These are phyloP conservation scores for Acutogordius australiensis DNA, from an alignment of 2,888 invertebrate species.

Conservation along the genomic window DNA sequence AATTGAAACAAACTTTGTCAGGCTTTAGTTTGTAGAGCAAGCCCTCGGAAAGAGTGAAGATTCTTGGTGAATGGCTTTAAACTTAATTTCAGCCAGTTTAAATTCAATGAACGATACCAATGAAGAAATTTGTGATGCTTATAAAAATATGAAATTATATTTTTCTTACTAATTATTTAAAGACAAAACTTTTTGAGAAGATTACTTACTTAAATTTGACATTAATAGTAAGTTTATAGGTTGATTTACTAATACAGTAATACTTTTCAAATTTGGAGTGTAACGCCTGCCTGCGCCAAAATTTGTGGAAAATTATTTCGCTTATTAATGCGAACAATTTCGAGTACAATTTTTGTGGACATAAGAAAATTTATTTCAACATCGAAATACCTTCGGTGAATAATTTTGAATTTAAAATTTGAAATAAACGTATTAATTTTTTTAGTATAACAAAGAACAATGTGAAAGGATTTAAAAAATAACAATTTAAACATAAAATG, in stretches of 20 bases:
- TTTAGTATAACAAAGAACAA: too few relatives aligned
- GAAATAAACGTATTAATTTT: too few relatives aligned
- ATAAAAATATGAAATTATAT: neutral
- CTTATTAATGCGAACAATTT: slow-evolving; percentile 88
- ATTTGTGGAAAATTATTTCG: slow-evolving; percentile 73
- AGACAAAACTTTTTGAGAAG: too few relatives aligned
- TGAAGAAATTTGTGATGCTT: slow-evolving; percentile 27
- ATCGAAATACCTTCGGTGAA: slow-evolving; percentile 19
- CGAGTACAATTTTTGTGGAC: slow-evolving; percentile 90
- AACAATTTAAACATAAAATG: too few relatives aligned
- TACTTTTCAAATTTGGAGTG: slow-evolving; percentile 85
- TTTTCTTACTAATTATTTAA: too few relatives aligned
- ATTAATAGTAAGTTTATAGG: too few relatives aligned
- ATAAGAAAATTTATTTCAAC: slow-evolving; percentile 95
- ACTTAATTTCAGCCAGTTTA: slow-evolving; percentile 92
- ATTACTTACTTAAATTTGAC: too few relatives aligned
- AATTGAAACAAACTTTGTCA: slow-evolving; percentile 32
- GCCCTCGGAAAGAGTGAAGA: slow-evolving; percentile 98
- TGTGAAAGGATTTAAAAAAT: too few relatives aligned
- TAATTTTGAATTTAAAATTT: too few relatives aligned
- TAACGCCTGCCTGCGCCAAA: slow-evolving; percentile 77
- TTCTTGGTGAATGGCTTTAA: slow-evolving; percentile 81
- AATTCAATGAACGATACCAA: slow-evolving; percentile 94
- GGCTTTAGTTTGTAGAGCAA: slow-evolving; percentile 65
- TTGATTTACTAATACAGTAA: too few relatives aligned